Conservation (phyloP, 2,888 invertebrate genomes). For the Sphecodes monilicornis region DNA sequence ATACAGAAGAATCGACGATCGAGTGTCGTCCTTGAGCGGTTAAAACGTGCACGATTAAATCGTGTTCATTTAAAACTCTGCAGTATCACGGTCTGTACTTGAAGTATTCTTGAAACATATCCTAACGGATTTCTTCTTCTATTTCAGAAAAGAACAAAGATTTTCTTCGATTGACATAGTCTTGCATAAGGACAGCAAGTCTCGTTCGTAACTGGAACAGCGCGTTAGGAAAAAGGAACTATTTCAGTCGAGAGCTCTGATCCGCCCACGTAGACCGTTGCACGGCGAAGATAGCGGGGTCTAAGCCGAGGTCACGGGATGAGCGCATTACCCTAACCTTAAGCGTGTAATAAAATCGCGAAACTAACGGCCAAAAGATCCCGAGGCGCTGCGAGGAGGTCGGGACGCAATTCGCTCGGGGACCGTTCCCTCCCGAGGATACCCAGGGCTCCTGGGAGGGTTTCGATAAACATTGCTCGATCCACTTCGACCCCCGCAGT, state of each 20-base stretch:
- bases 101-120: neutral
- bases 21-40: too few relatives aligned
- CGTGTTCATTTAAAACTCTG: too few relatives aligned
- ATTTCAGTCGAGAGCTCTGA: constrained; percentile 32
- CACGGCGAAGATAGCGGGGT: constrained; percentile 68
- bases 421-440: constrained; percentile 37
- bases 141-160: neutral
- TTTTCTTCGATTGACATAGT: neutral
- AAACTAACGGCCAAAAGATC: constrained; percentile 69
- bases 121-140: neutral
- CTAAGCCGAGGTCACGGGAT: constrained; percentile 72
- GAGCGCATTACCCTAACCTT: constrained; percentile 72
- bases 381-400: constrained; percentile 53
- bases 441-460: constrained; percentile 21
- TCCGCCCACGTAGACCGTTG: constrained; percentile 60
- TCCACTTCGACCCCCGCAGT: constrained; percentile 55
- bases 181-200: neutral
- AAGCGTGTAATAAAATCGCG: constrained; percentile 72
- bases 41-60: too few relatives aligned
- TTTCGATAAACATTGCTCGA: constrained; percentile 70
- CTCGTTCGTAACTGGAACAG: constrained; percentile 17
- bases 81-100: neutral
- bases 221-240: neutral
- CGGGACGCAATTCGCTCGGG: constrained; percentile 46
- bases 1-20: too few relatives aligned